Evolutionary conservation across 2,113 vertebrate species (phyloP).

Genomic region (Mellivora capensis): DNA sequence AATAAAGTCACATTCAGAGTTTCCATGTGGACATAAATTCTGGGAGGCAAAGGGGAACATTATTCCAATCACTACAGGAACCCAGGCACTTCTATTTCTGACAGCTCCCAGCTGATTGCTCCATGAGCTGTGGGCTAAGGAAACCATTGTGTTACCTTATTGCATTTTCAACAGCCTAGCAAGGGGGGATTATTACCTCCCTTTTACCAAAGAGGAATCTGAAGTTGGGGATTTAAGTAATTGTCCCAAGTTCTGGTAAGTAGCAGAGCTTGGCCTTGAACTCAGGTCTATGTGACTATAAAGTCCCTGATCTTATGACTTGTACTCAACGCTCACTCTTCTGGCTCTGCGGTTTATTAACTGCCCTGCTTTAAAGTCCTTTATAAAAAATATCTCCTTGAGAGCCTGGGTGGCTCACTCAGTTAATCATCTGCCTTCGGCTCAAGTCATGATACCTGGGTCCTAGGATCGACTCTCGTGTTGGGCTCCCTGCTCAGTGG

Average conservation of each 20-base stretch:
- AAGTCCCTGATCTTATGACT: background rate
- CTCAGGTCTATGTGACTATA: background rate
- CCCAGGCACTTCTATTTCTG: background rate
- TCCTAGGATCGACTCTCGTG: background rate
- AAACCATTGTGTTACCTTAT: background rate
- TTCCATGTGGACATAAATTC: background rate
- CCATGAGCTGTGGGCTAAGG: background rate
- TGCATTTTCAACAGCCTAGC: background rate
- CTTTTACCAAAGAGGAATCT: background rate
- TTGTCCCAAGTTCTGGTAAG: background rate
- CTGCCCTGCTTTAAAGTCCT: background rate
- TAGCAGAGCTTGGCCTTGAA: background rate
- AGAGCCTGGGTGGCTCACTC: background rate
- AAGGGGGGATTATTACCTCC: background rate
- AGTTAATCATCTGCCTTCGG: background rate
- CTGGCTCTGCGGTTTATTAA: background rate
- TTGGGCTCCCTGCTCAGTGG: background rate
- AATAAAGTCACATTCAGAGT: background rate
- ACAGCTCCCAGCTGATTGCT: background rate
- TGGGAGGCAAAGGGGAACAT: background rate
- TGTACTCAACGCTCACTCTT: background rate
- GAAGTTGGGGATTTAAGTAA: background rate
- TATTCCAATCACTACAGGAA: background rate
- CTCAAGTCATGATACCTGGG: background rate
- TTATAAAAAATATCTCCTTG: background rate